Percentiles rank a stretch among this genome's conserved stretches.
These are phyloP conservation scores for Xiphophorus maculatus DNA, from an alignment of 2,113 vertebrate species.

Conservation along the genomic window DNA sequence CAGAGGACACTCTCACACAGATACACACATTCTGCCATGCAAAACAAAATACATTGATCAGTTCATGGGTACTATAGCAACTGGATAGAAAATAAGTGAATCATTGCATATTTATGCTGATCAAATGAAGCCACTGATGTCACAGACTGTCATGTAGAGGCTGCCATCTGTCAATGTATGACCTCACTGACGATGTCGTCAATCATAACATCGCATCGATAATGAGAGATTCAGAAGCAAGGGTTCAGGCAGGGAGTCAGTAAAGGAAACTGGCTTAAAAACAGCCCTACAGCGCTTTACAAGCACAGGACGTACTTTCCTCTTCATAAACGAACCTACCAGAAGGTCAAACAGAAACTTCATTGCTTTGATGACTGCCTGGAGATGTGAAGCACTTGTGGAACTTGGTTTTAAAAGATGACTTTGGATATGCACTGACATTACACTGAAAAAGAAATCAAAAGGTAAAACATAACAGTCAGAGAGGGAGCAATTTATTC, in stretches of 20 bases:
- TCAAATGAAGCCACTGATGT: not conserved
- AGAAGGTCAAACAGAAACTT: constrained; percentile 38
- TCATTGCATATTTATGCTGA: no score
- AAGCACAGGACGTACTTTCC: constrained; percentile 26
- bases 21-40: not conserved
- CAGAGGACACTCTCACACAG: no score
- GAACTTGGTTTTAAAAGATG: constrained; percentile 41
- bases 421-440: constrained; percentile 12
- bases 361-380: constrained; percentile 20
- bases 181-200: constrained; percentile 55
- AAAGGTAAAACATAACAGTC: constrained; percentile 31
- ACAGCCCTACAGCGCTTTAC: constrained; percentile 7
- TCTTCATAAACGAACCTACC: constrained; percentile 26
- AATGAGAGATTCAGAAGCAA: constrained; percentile 45
- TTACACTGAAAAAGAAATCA: constrained; percentile 35
- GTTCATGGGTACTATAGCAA: no score
- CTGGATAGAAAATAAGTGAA: no score
- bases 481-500: not conserved
- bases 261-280: constrained; percentile 20
- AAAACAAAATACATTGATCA: not conserved
- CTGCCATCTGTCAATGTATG: constrained; percentile 31
- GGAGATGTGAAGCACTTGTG: constrained; percentile 13
- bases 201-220: constrained; percentile 37
- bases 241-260: constrained; percentile 54
- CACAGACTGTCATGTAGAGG: constrained; percentile 21